phyloP scores from a whole-genome alignment of 2,888 invertebrate species.

The Conchocele bisecta region DNA sequence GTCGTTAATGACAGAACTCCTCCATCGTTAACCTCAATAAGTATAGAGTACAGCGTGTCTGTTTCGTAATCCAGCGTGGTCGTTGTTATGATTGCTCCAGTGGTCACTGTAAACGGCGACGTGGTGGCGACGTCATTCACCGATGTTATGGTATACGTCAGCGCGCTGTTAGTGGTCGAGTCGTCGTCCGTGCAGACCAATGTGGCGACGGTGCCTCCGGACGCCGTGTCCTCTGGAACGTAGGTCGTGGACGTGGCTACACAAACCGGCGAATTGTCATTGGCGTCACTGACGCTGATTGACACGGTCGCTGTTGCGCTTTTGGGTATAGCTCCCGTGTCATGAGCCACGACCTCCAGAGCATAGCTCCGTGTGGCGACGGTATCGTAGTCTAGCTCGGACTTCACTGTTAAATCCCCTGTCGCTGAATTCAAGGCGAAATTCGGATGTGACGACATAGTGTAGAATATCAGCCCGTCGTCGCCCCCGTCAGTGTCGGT shows the following conservation, averaged over 20 bases:
- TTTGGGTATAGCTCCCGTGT: conserved; percentile 53
- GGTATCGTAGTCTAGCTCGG: conserved; percentile 69
- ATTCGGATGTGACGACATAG: conserved; percentile 43
- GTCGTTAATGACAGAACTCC: conserved; percentile 32
- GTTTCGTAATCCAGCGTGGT: conserved; percentile 45
- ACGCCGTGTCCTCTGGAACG: conserved; percentile 53
- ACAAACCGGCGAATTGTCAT: conserved; percentile 74
- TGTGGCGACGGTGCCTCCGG: conserved; percentile 45
- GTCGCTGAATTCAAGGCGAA: conserved; percentile 62
- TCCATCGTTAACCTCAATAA: conserved; percentile 35
- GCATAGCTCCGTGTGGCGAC: conserved; percentile 55
- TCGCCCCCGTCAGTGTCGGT: conserved; percentile 64
- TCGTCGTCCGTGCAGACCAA: conserved; percentile 66
- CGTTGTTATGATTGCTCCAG: conserved; percentile 51
- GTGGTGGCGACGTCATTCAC: conserved; percentile 56
- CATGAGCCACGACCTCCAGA: conserved; percentile 57
- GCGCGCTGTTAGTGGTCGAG: conserved; percentile 44
- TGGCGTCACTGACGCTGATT: conserved; percentile 69
- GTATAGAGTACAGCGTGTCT: conserved; percentile 25
- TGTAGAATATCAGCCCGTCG: conserved; percentile 64
- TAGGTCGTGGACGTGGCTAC: conserved; percentile 51
- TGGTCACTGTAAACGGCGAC: conserved; percentile 49
- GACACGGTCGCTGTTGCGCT: conserved; percentile 66
- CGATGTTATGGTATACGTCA: conserved; percentile 43
- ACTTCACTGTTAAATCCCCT: conserved; percentile 65